phyloP scores from a whole-genome alignment of 2,797 vertebrate genomes.

The Rhabdophis nuchalis region DNA sequence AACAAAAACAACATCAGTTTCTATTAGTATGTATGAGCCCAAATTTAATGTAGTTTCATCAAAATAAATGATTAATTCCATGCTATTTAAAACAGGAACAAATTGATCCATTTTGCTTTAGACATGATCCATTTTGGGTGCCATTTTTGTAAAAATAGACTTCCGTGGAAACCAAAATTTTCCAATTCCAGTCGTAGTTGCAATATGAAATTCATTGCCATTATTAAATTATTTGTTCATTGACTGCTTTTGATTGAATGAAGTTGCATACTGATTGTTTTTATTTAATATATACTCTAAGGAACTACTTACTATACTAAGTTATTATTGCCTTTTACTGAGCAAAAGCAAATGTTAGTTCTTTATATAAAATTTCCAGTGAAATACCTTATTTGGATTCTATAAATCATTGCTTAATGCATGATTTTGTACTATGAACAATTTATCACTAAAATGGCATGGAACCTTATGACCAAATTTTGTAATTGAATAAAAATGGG shows the following conservation, averaged over 20 bases:
- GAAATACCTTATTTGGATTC: slow-evolving; percentile 59
- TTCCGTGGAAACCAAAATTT: neutral
- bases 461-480: slow-evolving; percentile 59
- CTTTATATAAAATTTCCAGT: slow-evolving; percentile 64
- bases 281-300: slow-evolving; percentile 54
- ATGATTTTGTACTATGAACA: slow-evolving; percentile 59
- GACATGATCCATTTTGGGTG: neutral
- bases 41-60: slow-evolving; percentile 52
- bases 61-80: slow-evolving; percentile 54
- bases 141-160: neutral
- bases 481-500: slow-evolving; percentile 59
- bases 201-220: neutral
- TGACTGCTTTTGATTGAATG: slow-evolving; percentile 54
- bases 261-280: slow-evolving; percentile 39
- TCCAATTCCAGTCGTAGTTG: neutral
- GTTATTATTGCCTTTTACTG: slow-evolving; percentile 53
- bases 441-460: slow-evolving; percentile 58
- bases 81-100: slow-evolving; percentile 31
- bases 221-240: slow-evolving; percentile 40
- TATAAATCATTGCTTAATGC: slow-evolving; percentile 59
- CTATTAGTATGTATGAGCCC: slow-evolving; percentile 55
- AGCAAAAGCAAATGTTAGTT: slow-evolving; percentile 59
- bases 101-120: slow-evolving; percentile 52
- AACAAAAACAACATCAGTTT: slow-evolving; percentile 53
- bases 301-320: slow-evolving; percentile 54